phyloP scores from a whole-genome alignment of 2,113 vertebrate species.

The Ploceus nigricollis region DNA sequence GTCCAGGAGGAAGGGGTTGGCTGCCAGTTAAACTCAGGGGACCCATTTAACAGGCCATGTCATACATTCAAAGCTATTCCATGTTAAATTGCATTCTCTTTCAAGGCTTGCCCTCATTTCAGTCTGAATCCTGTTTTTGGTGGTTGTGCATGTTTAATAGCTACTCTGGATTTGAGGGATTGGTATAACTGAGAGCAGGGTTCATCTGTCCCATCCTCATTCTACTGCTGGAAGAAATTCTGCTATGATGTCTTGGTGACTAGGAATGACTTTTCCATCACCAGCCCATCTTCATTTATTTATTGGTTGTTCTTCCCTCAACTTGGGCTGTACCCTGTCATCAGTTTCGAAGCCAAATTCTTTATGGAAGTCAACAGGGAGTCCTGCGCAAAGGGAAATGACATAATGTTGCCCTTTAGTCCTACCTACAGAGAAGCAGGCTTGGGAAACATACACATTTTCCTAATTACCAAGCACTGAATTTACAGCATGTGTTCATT shows the following conservation, averaged over 20 bases:
- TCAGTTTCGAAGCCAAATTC: slow-evolving; percentile 35
- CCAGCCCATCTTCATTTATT: slow-evolving; percentile 22
- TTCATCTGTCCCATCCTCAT: not conserved
- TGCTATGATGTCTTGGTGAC: not conserved
- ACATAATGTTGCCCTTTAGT: slow-evolving; percentile 55
- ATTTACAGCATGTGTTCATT: slow-evolving; percentile 42
- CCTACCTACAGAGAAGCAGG: slow-evolving; percentile 52
- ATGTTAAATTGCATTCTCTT: not conserved
- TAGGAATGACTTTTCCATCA: not conserved
- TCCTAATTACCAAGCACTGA: slow-evolving; percentile 32
- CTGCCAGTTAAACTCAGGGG: not conserved
- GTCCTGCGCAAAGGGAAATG: slow-evolving; percentile 62
- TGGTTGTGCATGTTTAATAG: not conserved
- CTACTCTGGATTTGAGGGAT: not conserved
- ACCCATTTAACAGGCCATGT: not conserved
- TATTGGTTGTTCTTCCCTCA: slow-evolving; percentile 25
- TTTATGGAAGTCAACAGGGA: slow-evolving; percentile 39
- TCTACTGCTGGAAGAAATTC: not conserved
- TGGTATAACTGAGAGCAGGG: not conserved
- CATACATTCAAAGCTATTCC: not conserved
- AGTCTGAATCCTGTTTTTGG: not conserved
- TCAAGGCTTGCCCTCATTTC: not conserved
- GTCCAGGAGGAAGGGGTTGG: not conserved
- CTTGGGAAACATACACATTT: slow-evolving; percentile 9
- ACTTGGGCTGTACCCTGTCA: slow-evolving; percentile 9